Percentiles rank a stretch among this genome's conserved stretches.
These are phyloP conservation scores for Micromys minutus DNA, from an alignment of 2,113 vertebrate species.

Conservation along the genomic window DNA sequence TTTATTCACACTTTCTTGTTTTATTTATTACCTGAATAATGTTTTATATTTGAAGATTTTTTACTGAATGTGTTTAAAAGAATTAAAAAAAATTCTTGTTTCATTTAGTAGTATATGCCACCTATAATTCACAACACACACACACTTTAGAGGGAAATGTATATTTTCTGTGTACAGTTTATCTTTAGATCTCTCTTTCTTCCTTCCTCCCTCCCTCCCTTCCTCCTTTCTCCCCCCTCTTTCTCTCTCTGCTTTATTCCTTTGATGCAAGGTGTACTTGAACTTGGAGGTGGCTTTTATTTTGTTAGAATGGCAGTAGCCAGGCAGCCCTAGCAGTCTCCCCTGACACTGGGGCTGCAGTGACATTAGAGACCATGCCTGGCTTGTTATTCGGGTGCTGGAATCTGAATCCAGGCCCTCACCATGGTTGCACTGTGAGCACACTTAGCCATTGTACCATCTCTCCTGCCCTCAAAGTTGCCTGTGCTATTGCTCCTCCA, in stretches of 20 bases:
- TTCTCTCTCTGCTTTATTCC: neutral
- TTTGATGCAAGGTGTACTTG: neutral
- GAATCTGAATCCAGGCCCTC: neutral
- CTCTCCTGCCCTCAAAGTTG: neutral
- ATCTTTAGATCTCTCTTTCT: neutral
- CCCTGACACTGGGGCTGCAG: neutral
- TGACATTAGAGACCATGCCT: neutral
- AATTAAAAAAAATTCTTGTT: neutral
- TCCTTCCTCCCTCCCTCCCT: neutral
- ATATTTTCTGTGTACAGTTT: neutral
- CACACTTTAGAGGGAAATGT: neutral
- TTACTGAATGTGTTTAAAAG: neutral
- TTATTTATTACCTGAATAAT: neutral
- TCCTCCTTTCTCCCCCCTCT: too few species aligned
- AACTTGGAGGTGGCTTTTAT: neutral
- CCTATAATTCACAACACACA: neutral
- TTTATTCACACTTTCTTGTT: constrained; percentile 28
- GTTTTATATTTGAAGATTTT: constrained; percentile 36
- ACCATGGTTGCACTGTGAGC: neutral
- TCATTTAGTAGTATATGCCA: constrained; percentile 44
- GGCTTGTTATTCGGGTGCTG: neutral
- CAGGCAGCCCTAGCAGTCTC: neutral
- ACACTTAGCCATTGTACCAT: neutral
- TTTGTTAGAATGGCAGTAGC: neutral
- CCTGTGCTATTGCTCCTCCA: neutral